Conservation (phyloP, 2,797 vertebrate genomes). For the Malacoctenus gilli region DNA sequence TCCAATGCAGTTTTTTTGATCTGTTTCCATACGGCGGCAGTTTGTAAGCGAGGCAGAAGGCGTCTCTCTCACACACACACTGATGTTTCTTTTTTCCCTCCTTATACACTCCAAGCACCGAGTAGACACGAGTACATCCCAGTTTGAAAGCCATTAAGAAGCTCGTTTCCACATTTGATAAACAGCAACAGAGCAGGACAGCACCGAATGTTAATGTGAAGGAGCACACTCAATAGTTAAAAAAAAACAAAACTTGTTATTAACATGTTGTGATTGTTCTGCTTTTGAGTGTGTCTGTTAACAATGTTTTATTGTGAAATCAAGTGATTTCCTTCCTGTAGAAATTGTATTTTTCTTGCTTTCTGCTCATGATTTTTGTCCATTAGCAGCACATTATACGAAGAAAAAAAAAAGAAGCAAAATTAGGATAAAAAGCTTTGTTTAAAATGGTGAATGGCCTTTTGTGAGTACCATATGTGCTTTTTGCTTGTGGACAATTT, state of each 20-base stretch:
- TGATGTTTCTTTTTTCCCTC: conserved; percentile 21
- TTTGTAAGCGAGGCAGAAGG: conserved; percentile 26
- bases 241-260: conserved; percentile 25
- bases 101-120: conserved; percentile 14
- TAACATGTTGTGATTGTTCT: conserved; percentile 45
- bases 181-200: conserved; percentile 24
- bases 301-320: conserved; percentile 54
- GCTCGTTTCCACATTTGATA: conserved; percentile 15
- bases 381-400: conserved; percentile 47
- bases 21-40: conserved; percentile 6
- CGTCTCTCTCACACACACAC: conserved; percentile 14
- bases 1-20: conserved; percentile 28
- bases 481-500: conserved; percentile 68
- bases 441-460: conserved; percentile 75
- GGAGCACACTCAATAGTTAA: conserved; percentile 11
- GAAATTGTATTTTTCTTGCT: conserved; percentile 48
- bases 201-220: conserved; percentile 63
- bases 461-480: conserved; percentile 76
- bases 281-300: conserved; percentile 59
- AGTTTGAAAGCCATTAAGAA: conserved; percentile 36
- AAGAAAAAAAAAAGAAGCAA: conserved; percentile 13
- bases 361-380: conserved; percentile 64
- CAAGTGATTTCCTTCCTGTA: conserved; percentile 38
- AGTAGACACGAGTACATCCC: conserved; percentile 13
- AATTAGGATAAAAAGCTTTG: conserved; percentile 40